Base-by-base conservation (phyloP, 2,888 invertebrate genomes). In the Synergus gifuensis region DNA sequence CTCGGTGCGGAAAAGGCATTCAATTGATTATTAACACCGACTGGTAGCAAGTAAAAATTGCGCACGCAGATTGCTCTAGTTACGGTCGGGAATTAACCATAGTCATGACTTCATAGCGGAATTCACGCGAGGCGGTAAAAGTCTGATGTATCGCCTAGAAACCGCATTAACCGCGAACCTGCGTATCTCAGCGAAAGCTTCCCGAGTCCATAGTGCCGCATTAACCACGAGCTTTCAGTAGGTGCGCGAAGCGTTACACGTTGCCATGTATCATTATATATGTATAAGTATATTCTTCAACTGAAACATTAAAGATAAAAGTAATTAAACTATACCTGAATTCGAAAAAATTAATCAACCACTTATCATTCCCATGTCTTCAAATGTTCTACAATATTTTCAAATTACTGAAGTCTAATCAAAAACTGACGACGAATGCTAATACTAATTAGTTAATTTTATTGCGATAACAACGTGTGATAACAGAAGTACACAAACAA, bases 111-210 rank as follows among this genome's bases (percentile, higher is more conserved):
- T 85, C 82, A 82, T 81, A 82, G 78, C 79, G 81, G 80, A 85
- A 87, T 87, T 86, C 85, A 87, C 84, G 83, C 81, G 77, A 76
- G 81, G 81, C 83, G 82, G 85, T 84, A 85, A 86, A 86, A 86
- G 84, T 87, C 84, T 85, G 82, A 84, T 83, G 85, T 81, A 85
- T 83, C 82, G 80, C 69, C 64, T 78, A 77, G 77, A 77, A 76
- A 80, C 81, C 78, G 83, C 85, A 82, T 83, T 82, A 82, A 83
- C 79, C 82, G 63, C 83, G 81, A 54, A 69, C 69, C 54, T 78
- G 79, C 73, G 79, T 79, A 79, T 78, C 78, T 58, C 76, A 76
- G 82, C 78, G 79, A 81, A 85, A 85, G 83, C 82, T 85, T 86
- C 82, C 84, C 84, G 79, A 81, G 80, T 77, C 81, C 83, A 83